A percentile compares a stretch with the other conserved stretches of the same genome.
phyloP scores from a whole-genome alignment of 2,797 vertebrate species.

The Lophotriccus pileatus region DNA sequence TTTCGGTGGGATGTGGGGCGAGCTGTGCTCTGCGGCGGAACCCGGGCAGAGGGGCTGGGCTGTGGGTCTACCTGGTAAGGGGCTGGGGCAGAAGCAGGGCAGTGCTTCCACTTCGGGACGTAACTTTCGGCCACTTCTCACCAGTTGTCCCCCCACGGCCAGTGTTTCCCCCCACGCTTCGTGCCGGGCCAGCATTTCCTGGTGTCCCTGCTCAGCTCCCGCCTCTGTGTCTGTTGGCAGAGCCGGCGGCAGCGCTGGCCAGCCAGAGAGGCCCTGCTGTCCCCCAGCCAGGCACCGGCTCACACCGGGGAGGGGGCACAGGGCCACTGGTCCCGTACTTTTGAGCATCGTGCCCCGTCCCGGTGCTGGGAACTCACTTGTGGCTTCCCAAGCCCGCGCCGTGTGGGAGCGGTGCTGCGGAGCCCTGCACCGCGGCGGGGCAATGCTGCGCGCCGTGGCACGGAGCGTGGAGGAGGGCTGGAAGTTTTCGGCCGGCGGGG shows the following conservation, averaged over 20 bases:
- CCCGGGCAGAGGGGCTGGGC: accelerated
- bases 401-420: not conserved
- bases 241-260: not conserved
- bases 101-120: accelerated
- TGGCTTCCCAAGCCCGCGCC: accelerated
- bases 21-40: accelerated
- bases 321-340: not conserved
- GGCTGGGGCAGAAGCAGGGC: not conserved
- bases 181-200: not conserved
- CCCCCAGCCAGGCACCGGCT: not conserved
- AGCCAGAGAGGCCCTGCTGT: not conserved
- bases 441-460: not conserved
- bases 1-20: accelerated
- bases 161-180: accelerated
- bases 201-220: not conserved
- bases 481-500: accelerated
- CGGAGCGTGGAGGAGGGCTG: not conserved
- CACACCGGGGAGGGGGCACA: accelerated
- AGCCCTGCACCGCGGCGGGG: not conserved
- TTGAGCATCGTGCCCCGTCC: not conserved
- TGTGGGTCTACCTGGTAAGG: accelerated
- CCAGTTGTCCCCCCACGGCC: not conserved
- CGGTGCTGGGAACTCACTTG: not conserved
- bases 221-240: not conserved
- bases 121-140: not conserved